These are phyloP conservation scores for Corythornis vintsioides DNA, from an alignment of 2,113 vertebrate genomes.

Conservation along the genomic window DNA sequence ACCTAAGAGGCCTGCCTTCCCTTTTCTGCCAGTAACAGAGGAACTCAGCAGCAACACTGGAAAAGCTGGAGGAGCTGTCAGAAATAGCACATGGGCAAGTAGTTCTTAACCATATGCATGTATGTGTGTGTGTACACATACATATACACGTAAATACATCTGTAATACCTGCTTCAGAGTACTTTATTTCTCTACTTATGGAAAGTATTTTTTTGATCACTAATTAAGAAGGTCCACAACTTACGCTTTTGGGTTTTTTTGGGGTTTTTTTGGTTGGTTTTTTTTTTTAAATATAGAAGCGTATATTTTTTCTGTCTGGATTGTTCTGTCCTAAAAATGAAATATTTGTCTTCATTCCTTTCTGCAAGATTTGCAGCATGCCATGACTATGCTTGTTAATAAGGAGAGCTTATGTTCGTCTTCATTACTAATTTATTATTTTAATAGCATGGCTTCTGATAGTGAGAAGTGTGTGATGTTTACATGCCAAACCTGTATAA, in stretches of 20 bases:
- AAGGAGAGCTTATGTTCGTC: not conserved
- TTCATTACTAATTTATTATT: constrained; percentile 4
- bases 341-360: constrained; percentile 1
- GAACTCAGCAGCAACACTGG: not conserved
- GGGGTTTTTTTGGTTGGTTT: too few species aligned
- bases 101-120: not conserved
- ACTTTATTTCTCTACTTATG: not conserved
- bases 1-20: not conserved
- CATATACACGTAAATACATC: not conserved
- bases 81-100: not conserved
- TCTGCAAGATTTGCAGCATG: not conserved
- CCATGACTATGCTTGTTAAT: not conserved
- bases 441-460: not conserved
- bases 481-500: not conserved
- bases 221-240: not conserved
- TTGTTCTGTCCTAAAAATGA: not conserved
- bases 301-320: not conserved
- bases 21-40: not conserved
- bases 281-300: not conserved
- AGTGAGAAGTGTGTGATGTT: not conserved
- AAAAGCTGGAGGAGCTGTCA: not conserved
- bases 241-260: not conserved
- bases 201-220: not conserved
- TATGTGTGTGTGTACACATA: not conserved
- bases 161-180: not conserved